Conservation (phyloP, 2,888 invertebrate species). For the Pseudococcus viburni region DNA sequence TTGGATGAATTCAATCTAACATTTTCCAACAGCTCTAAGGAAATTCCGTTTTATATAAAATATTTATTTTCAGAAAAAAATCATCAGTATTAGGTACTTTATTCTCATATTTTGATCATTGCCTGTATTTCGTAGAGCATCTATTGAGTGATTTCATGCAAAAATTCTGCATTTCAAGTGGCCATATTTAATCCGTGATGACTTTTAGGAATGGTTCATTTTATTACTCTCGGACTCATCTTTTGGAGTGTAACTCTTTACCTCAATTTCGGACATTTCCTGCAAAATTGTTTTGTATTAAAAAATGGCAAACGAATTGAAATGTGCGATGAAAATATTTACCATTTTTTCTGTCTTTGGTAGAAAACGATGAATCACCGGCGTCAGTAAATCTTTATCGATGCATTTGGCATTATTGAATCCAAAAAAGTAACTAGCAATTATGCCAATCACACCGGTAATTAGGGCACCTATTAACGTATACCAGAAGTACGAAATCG, state of each 20-base stretch:
- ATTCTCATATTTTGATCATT: too few relatives aligned
- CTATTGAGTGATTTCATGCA: too few relatives aligned
- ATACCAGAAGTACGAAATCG: conserved; percentile 24
- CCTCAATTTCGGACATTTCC: conserved; percentile 5
- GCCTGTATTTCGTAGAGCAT: too few relatives aligned
- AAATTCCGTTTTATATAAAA: too few relatives aligned
- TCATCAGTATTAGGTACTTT: too few relatives aligned
- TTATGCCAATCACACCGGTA: background rate
- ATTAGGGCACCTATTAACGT: background rate
- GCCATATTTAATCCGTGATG: background rate
- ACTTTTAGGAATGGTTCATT: background rate
- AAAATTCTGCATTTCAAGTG: too few relatives aligned
- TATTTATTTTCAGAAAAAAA: too few relatives aligned
- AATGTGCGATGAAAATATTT: background rate
- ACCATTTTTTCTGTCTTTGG: conserved; percentile 1
- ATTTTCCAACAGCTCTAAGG: too few relatives aligned
- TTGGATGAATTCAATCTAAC: too few relatives aligned
- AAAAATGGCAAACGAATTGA: background rate
- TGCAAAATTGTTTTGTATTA: background rate
- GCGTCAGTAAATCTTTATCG: conserved; percentile 46
- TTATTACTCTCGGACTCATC: background rate
- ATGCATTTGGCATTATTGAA: background rate
- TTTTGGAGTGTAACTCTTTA: background rate
- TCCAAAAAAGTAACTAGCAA: conserved; percentile 40
- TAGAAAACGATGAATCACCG: background rate